A percentile compares a stretch with the other conserved stretches of the same genome.
These are phyloP conservation scores for Cephus cinctus DNA, from an alignment of 1,140 invertebrate species.

Conservation along the genomic window DNA sequence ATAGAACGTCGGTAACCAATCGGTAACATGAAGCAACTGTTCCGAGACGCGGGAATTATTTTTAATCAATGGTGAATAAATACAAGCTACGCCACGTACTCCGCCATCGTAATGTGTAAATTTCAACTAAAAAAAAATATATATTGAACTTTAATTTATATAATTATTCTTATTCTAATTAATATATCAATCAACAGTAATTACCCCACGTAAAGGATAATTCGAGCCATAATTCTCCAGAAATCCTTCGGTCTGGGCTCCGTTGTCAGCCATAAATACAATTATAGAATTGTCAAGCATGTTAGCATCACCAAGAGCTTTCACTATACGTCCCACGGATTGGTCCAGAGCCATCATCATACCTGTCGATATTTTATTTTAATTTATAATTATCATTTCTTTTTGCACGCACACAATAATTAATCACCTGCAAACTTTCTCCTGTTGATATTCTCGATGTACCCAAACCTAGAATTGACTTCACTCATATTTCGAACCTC, in stretches of 20 bases:
- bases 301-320: slow-evolving; percentile 50
- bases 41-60: slow-evolving; percentile 52
- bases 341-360: slow-evolving; percentile 67
- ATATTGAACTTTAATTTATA: slow-evolving; percentile 14
- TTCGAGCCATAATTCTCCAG: slow-evolving; percentile 66
- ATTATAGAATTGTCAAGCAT: slow-evolving; percentile 69
- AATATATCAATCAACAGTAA: slow-evolving; percentile 4
- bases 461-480: slow-evolving; percentile 57
- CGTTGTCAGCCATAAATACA: slow-evolving; percentile 73
- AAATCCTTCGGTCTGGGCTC: slow-evolving; percentile 60
- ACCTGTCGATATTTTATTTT: slow-evolving; percentile 47
- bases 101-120: slow-evolving; percentile 66
- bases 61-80: slow-evolving; percentile 54
- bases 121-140: slow-evolving; percentile 39
- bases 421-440: slow-evolving; percentile 59
- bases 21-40: slow-evolving; percentile 64
- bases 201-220: slow-evolving; percentile 67
- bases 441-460: slow-evolving; percentile 59
- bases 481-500: slow-evolving; percentile 58
- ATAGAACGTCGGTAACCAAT: slow-evolving; percentile 67
- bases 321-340: slow-evolving; percentile 62
- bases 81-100: slow-evolving; percentile 62
- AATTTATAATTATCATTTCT: not conserved
- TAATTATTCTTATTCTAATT: not conserved
- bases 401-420: not conserved